Base-by-base conservation (phyloP, 2,888 invertebrate genomes). In the Abscondita cerata region DNA sequence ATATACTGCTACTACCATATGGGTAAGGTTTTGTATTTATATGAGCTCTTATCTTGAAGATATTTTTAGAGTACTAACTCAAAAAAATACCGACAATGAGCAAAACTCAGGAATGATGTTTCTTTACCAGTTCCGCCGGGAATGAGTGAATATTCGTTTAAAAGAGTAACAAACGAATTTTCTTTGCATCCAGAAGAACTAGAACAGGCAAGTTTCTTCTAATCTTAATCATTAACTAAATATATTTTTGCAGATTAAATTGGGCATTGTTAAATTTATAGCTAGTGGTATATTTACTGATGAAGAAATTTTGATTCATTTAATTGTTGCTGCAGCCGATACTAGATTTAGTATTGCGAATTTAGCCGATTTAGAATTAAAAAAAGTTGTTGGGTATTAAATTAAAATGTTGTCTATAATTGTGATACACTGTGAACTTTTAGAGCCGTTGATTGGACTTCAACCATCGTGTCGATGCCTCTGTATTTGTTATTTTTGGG, bases 261-360 rank as follows among this genome's bases (percentile, higher is more conserved):
- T 91, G 67, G 91, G 91, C 25, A 87, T 92, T 71, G 89, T 96
- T 1, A 92, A 91, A 74, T 93, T 96, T 73, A 83, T 96, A 55
- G 87, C 89, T 47, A 86, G 89, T 68, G 93, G 93, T 50, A 85
- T 93, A 38, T 91, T 95, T 72, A 84, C 86, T 19, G 89, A 90
- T 72, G 84, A 86, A 18, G 92, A 93, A 60, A 86, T 91, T 20
- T 83, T 94, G 16, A 81, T 91, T 64, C 90, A 92, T 55, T 82
- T 95, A 61, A 88, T 96, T 6, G 88, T 96, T 4, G 95, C 93
- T 1, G 91, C 94, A 0, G 90, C 96, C 0, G 96, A 96, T 75
- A 93, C 95, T 0, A 84, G 96, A 65, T 95, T 91, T 77, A 92
- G 90, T 79, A 93, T 96, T 44, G 94, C 94, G 53, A 93, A 94